Conservation (phyloP, 2,888 invertebrate genomes). For the Panzeria rudis region DNA sequence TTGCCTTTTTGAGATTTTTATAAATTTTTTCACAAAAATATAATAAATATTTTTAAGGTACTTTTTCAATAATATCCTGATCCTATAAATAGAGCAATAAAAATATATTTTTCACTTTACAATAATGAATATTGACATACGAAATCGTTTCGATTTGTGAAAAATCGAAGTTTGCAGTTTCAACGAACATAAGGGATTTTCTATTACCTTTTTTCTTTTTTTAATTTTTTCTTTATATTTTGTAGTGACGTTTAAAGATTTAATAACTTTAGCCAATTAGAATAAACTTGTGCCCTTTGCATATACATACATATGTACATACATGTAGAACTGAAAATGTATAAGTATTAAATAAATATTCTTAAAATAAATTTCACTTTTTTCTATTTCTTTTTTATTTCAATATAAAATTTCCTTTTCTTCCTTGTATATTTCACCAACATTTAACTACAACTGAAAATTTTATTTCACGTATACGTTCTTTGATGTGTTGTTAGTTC, state of each 20-base stretch:
- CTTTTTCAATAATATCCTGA: conserved; percentile 56
- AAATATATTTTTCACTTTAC: conserved; percentile 28
- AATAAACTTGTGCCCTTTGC: conserved; percentile 15
- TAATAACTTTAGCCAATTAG: conserved; percentile 23
- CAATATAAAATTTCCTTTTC: conserved; percentile 19
- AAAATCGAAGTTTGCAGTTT: conserved; percentile 75
- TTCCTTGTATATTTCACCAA: conserved; percentile 64
- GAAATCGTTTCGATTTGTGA: conserved; percentile 72
- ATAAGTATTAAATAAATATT: conserved; percentile 17
- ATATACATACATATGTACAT: too few species aligned
- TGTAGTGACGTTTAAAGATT: conserved; percentile 58
- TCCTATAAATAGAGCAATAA: conserved; percentile 64
- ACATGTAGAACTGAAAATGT: conserved; percentile 60
- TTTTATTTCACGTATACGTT: conserved; percentile 59
- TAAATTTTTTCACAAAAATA: conserved; percentile 33
- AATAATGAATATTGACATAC: conserved; percentile 45
- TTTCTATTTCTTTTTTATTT: conserved; percentile 9
- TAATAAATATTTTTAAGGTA: conserved; percentile 43
- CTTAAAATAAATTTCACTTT: conserved; percentile 47
- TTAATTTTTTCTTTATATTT: conserved; percentile 9
- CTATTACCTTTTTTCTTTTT: conserved; percentile 52
- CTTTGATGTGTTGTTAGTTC: conserved; percentile 42
- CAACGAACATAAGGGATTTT: conserved; percentile 26
- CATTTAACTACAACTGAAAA: conserved; percentile 69
- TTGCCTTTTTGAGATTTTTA: conserved; percentile 43